Percentiles rank a stretch among this genome's conserved stretches.
Evolutionary conservation across 2,888 invertebrate species (phyloP).

Genomic region (Acleris holmiana): DNA sequence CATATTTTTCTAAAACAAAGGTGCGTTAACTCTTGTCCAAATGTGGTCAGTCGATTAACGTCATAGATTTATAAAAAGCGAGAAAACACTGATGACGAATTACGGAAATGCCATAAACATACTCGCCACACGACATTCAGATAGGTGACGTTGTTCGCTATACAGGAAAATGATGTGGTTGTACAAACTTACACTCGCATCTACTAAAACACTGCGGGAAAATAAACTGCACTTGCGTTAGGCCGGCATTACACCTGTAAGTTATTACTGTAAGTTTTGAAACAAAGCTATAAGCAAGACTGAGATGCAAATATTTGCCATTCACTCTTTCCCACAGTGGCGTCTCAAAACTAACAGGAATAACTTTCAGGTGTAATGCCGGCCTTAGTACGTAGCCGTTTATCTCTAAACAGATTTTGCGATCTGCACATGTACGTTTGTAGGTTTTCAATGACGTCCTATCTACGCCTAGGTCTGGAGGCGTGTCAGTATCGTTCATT

Average conservation of each 20-base stretch:
- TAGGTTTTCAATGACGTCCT: slow-evolving; percentile 13
- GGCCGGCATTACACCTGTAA: no score
- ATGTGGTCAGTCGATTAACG: slow-evolving; percentile 4
- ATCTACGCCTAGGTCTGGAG: slow-evolving; percentile 3
- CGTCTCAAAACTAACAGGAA: no score
- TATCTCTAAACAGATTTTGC: slow-evolving; percentile 1
- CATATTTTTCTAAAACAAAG: background rate
- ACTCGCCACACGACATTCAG: slow-evolving; percentile 4
- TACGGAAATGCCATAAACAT: slow-evolving; percentile 21
- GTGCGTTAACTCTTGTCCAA: background rate
- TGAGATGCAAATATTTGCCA: no score
- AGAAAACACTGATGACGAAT: slow-evolving; percentile 16
- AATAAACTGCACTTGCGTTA: background rate
- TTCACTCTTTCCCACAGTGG: no score
- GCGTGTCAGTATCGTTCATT: slow-evolving; percentile 24
- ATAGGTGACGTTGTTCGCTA: background rate
- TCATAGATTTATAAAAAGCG: slow-evolving; percentile 9
- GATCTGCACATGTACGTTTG: slow-evolving; percentile 10
- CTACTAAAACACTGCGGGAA: background rate
- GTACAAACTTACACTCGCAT: slow-evolving; percentile 1
- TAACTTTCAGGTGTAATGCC: no score
- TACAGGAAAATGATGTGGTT: slow-evolving; percentile 1
- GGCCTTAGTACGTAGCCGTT: background rate
- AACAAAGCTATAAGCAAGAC: no score
- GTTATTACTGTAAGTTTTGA: no score